Evolutionary conservation across 2,113 vertebrate species (phyloP).

Genomic region (Lophura nycthemera): DNA sequence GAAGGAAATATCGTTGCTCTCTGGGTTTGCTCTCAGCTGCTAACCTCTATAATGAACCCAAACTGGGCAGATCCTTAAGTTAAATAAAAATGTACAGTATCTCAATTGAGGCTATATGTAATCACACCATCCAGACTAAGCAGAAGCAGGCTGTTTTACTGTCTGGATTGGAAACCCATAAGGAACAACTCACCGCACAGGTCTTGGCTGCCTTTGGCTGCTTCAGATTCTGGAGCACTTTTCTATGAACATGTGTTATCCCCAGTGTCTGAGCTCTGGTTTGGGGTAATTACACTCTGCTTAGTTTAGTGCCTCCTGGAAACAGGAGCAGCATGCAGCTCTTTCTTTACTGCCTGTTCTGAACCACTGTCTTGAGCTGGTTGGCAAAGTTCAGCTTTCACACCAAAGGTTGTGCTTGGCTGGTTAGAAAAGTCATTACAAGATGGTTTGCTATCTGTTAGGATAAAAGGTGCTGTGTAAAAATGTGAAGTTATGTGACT

Average conservation of each 20-base stretch:
- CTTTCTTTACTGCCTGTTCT: neutral
- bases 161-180: neutral
- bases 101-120: neutral
- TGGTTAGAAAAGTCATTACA: neutral
- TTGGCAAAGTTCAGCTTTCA: neutral
- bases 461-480: neutral
- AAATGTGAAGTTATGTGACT: neutral
- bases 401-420: accelerated
- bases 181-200: neutral
- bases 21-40: neutral
- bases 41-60: neutral
- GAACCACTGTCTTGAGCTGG: neutral
- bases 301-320: neutral
- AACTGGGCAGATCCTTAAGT: neutral
- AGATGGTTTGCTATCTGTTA: neutral
- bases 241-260: neutral
- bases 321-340: neutral
- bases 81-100: neutral
- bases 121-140: neutral
- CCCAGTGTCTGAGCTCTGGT: neutral
- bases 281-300: neutral
- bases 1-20: neutral
- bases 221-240: neutral
- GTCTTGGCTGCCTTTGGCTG: neutral
- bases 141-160: neutral